Base-by-base conservation (phyloP, 2,113 vertebrate genomes). In the Tychaedon coryphoeus region DNA sequence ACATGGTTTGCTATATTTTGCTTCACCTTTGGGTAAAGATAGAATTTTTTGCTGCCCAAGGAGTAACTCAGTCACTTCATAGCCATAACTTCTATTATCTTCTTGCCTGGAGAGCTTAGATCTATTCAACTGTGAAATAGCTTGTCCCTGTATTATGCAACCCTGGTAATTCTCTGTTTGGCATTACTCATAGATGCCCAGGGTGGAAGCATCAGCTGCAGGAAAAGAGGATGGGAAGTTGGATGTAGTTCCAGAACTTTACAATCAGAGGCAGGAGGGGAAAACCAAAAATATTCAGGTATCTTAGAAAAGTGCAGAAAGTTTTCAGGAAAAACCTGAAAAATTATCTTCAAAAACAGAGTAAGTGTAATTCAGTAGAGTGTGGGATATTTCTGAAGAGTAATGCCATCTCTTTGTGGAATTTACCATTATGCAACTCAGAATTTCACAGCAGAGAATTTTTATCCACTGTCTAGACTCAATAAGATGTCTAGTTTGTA, bases 111-210 rank as follows among this genome's bases (percentile, higher is more conserved):
- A 93, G 58, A 93, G 36, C 48, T 86, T 69, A 70, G 36, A 61
- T 56, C 84, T 94, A 62, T 65, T 83, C 75, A 93, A 3, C 86
- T 91, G 74, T 87, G 80, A 93, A 96, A 79, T 86, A 96, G 40
- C 38, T 92, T 77, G 51, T 70, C 36, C 72, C 53, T 72, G 3
- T 47, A 51, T 91, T 91, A 93, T 67, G 78, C 54, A 88, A 51
- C 53, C 42, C 76, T 74, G 81, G 65, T 75, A 80, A 90, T 88
- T 54, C 56, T 91, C 56, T 42, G 4, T 42, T 90, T 87, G 43
- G n/a, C n/a, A 60, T 92, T 93, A 77, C 47, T 66, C 65, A 81
- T 9, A 60, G 70, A 58, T 54, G 34, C 69, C 78, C 50, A 74
- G n/a, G n/a, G 57, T 89, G 25, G 65, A 78, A 93, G 70, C 62